Conservation (phyloP, 2,888 invertebrate genomes). For the Caenorhabditis japonica region DNA sequence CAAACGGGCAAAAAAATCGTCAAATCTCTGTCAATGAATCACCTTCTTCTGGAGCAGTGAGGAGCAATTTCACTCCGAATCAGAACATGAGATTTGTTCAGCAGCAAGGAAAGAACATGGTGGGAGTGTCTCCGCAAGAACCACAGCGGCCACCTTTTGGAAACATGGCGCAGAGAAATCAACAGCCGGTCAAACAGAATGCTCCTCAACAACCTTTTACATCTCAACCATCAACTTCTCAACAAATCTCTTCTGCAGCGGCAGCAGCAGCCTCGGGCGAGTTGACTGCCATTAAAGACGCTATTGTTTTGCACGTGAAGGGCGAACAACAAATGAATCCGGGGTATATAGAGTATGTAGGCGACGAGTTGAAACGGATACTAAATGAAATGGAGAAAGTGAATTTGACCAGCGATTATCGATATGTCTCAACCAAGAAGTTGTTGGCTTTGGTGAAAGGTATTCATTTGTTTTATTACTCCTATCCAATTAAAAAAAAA, state of each 20-base stretch:
- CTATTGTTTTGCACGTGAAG: slow-evolving; percentile 24
- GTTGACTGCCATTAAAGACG: slow-evolving; percentile 16
- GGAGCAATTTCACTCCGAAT: no score
- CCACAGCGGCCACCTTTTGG: background rate
- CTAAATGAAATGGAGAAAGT: slow-evolving; percentile 17
- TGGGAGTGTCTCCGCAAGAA: slow-evolving; percentile 16
- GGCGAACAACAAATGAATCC: slow-evolving; percentile 23
- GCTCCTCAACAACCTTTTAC: background rate
- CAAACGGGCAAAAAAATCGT: background rate
- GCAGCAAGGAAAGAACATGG: slow-evolving; percentile 15
- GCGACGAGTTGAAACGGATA: slow-evolving; percentile 3
- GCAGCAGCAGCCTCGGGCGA: background rate
- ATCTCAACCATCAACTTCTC: background rate
- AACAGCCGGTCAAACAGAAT: background rate
- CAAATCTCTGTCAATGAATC: no score
- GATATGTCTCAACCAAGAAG: slow-evolving; percentile 12
- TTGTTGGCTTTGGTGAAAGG: slow-evolving; percentile 18
- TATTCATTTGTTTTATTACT: no score
- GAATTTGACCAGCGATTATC: background rate
- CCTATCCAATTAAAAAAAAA: no score
- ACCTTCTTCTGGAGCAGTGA: no score
- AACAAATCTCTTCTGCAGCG: background rate
- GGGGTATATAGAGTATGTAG: slow-evolving; percentile 18
- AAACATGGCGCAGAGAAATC: background rate
- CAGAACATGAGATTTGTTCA: no score